A percentile compares a stretch with the other conserved stretches of the same genome.
These are phyloP conservation scores for Teinopalpus imperialis DNA, from an alignment of 2,888 invertebrate species.

Conservation along the genomic window DNA sequence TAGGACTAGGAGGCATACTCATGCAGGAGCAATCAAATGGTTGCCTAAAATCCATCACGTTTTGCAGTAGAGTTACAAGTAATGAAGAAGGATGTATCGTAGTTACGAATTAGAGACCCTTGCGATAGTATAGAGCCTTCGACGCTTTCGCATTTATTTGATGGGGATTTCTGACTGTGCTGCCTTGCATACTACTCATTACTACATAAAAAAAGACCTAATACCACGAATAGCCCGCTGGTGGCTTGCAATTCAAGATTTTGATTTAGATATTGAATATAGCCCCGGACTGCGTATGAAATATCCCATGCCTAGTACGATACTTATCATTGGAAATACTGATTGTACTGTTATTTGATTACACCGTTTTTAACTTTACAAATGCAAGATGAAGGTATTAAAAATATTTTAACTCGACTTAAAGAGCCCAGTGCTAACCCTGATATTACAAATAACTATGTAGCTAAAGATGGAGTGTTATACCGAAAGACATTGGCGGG, in stretches of 20 bases:
- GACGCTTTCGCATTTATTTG: slow-evolving; percentile 22
- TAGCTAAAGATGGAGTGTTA: slow-evolving; percentile 3
- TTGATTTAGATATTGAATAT: slow-evolving; percentile 40
- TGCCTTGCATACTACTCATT: slow-evolving; percentile 36
- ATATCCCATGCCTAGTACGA: slow-evolving; percentile 25
- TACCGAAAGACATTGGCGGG: background rate
- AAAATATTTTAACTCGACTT: background rate
- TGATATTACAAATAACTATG: background rate
- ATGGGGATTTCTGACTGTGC: slow-evolving; percentile 37
- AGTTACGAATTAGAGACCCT: slow-evolving; percentile 46
- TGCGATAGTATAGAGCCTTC: slow-evolving; percentile 36
- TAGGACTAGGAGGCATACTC: slow-evolving; percentile 40
- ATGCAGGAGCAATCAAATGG: slow-evolving; percentile 31
- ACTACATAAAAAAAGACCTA: slow-evolving; percentile 35
- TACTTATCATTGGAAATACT: background rate
- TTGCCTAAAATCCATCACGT: slow-evolving; percentile 34
- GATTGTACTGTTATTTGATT: no score
- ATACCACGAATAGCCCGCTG: slow-evolving; percentile 39
- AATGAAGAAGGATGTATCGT: slow-evolving; percentile 40
- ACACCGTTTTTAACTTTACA: slow-evolving; percentile 9
- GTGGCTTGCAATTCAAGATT: slow-evolving; percentile 41
- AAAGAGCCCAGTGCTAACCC: background rate
- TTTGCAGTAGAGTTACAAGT: slow-evolving; percentile 40
- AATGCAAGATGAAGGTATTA: slow-evolving; percentile 9
- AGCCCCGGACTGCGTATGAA: slow-evolving; percentile 36